phyloP scores from a whole-genome alignment of 1,140 invertebrate species.

The Camponotus vicinus region DNA sequence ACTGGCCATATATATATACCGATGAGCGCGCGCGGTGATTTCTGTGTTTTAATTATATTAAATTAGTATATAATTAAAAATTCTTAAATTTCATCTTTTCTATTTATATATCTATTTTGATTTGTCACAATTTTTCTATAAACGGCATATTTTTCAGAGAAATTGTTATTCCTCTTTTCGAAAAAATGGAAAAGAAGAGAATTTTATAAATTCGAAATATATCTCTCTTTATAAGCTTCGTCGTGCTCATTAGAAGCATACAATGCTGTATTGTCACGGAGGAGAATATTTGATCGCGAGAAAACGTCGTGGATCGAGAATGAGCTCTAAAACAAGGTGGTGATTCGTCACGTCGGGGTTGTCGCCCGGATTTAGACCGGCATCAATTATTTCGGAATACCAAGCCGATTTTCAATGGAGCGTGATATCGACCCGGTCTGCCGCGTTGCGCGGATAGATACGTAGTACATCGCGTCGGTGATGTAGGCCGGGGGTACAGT shows the following conservation, averaged over 20 bases:
- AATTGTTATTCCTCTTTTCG: too few relatives aligned
- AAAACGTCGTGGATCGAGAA: conserved; percentile 32
- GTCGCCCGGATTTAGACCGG: conserved; percentile 55
- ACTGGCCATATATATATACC: not conserved
- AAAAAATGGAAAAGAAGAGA: not conserved
- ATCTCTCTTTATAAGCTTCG: not conserved
- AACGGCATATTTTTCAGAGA: not conserved
- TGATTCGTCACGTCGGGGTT: conserved; percentile 57
- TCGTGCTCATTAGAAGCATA: not conserved
- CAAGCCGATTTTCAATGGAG: conserved; percentile 63
- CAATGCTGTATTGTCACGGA: not conserved
- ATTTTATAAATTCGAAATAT: not conserved
- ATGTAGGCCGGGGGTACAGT: conserved; percentile 47
- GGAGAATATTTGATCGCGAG: conserved; percentile 43
- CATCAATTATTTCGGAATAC: conserved; percentile 64
- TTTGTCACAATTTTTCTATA: not conserved
- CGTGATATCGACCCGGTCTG: conserved; percentile 63
- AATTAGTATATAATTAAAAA: not conserved
- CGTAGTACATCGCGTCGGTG: conserved; percentile 22
- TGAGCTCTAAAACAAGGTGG: conserved; percentile 58
- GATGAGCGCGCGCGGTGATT: not conserved
- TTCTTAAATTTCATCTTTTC: not conserved
- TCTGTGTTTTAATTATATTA: too few relatives aligned
- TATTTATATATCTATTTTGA: not conserved
- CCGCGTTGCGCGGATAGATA: conserved; percentile 34